phyloP scores from a whole-genome alignment of 2,113 vertebrate species.

The Piprites chloris region DNA sequence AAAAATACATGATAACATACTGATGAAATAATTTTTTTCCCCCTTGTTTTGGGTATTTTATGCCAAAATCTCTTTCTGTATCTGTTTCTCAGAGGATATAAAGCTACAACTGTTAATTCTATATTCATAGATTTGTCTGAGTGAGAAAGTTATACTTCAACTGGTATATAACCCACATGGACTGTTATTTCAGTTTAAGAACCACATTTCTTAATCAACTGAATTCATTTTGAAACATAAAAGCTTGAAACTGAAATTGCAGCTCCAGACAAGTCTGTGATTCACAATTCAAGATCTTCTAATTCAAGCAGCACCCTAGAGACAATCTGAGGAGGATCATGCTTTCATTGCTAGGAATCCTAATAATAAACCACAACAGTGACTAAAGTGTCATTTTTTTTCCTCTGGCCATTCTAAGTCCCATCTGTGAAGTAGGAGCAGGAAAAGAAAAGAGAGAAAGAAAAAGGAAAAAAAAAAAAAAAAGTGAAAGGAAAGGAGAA shows the following conservation, averaged over 20 bases:
- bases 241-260: not conserved
- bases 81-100: not conserved
- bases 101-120: not conserved
- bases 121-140: not conserved
- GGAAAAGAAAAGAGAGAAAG: not conserved
- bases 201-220: not conserved
- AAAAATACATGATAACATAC: not conserved
- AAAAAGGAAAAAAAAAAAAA: not conserved
- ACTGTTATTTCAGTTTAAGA: not conserved
- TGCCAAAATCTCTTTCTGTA: not conserved
- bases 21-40: not conserved
- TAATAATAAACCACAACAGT: not conserved
- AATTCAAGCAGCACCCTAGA: not conserved
- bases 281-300: not conserved
- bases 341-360: not conserved
- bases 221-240: not conserved
- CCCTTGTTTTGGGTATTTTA: not conserved
- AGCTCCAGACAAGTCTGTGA: not conserved
- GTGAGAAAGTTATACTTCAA: not conserved
- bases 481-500: fast-evolving
- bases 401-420: not conserved
- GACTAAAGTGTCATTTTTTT: not conserved
- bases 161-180: not conserved
- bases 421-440: not conserved
- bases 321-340: not conserved